These are phyloP conservation scores for Darevskia mixta DNA, from an alignment of 2,797 vertebrate genomes.

Conservation along the genomic window DNA sequence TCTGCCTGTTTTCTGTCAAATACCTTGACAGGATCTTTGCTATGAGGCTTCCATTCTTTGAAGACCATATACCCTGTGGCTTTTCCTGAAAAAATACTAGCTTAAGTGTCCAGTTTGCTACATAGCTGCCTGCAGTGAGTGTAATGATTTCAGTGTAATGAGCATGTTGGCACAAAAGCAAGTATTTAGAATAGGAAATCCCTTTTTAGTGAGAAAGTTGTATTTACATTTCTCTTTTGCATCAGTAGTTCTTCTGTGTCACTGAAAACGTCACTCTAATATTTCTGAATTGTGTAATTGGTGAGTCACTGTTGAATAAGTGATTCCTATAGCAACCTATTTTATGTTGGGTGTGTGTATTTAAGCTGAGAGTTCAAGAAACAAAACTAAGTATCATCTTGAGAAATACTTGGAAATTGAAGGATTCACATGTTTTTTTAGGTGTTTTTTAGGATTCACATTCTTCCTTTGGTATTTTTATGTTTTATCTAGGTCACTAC, in stretches of 20 bases:
- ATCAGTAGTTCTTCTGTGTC: constrained; percentile 36
- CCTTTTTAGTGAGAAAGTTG: constrained; percentile 1
- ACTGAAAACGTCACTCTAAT: constrained; percentile 1
- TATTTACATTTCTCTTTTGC: background rate
- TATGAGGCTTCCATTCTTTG: background rate
- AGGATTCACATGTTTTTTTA: constrained; percentile 8
- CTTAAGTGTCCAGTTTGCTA: background rate
- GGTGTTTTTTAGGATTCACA: no score
- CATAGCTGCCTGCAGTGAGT: background rate
- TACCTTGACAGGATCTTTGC: background rate
- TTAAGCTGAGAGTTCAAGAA: constrained; percentile 1
- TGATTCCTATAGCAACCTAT: constrained; percentile 44
- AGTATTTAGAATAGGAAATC: constrained; percentile 27
- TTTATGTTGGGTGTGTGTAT: background rate
- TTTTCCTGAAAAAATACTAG: background rate
- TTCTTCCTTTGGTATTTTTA: background rate
- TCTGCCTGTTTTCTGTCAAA: background rate
- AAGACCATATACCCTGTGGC: constrained; percentile 12
- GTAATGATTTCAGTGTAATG: background rate
- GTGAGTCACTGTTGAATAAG: constrained; percentile 36
- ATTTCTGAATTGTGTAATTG: constrained; percentile 38
- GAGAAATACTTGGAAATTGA: background rate
- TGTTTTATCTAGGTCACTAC: background rate
- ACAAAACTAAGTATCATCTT: constrained; percentile 20
- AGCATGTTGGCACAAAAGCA: constrained; percentile 37